Evolutionary conservation across 2,113 vertebrate species (phyloP).

Genomic region (Canis aureus): DNA sequence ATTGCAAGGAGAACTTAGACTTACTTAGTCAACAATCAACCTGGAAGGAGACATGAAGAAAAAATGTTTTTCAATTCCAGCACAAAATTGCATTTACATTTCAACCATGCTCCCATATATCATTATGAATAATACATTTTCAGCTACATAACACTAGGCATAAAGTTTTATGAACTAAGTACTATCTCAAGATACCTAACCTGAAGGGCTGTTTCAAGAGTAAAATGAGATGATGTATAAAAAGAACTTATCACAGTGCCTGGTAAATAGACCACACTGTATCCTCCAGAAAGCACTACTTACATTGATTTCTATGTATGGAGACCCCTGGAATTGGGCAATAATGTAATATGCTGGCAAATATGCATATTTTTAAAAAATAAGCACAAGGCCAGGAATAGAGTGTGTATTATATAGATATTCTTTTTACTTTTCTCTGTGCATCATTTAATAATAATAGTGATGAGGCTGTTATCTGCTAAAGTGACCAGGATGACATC

Average conservation of each 20-base stretch:
- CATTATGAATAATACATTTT: neutral
- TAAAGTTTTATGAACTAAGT: neutral
- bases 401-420: neutral
- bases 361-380: neutral
- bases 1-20: neutral
- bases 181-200: neutral
- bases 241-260: neutral
- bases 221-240: neutral
- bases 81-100: slow-evolving; percentile 9
- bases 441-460: neutral
- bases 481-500: neutral
- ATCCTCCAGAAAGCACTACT: neutral
- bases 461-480: neutral
- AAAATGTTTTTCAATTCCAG: neutral
- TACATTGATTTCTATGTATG: neutral
- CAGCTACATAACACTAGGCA: neutral
- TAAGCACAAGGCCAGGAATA: neutral
- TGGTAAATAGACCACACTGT: neutral
- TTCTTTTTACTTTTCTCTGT: neutral
- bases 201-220: neutral
- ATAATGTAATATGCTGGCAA: neutral
- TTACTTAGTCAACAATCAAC: neutral
- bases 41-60: neutral
- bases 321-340: neutral
- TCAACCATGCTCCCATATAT: neutral